These are phyloP conservation scores for Tenrec ecaudatus DNA, from an alignment of 2,113 vertebrate genomes.

Conservation along the genomic window DNA sequence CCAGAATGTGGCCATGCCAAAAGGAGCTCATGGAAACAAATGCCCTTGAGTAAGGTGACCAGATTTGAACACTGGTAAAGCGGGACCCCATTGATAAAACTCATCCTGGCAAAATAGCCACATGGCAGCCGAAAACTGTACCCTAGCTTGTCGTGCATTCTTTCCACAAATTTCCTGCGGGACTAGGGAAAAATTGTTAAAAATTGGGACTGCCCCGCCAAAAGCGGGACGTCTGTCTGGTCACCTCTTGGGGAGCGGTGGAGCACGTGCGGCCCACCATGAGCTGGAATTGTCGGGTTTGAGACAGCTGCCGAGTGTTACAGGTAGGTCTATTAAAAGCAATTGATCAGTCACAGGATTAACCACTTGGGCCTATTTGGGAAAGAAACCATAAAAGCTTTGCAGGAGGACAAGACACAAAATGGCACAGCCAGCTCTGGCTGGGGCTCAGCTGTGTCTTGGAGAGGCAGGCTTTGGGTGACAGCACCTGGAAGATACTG, in stretches of 20 bases:
- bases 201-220: no score
- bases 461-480: neutral
- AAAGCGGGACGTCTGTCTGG: no score
- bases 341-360: neutral
- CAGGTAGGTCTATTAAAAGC: neutral
- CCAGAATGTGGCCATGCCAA: neutral
- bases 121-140: no score
- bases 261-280: neutral
- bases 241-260: neutral
- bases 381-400: slow-evolving; percentile 28
- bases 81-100: no score
- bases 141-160: no score
- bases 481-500: neutral
- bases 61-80: no score
- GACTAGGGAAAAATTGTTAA: no score
- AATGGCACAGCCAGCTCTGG: neutral
- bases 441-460: neutral
- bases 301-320: neutral
- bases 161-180: no score
- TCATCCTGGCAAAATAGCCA: no score
- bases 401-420: neutral
- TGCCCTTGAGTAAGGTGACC: no score
- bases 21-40: neutral
- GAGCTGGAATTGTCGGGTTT: neutral
- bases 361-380: neutral